Conservation (phyloP, 2,888 invertebrate genomes). For the Mimachlamys varia region DNA sequence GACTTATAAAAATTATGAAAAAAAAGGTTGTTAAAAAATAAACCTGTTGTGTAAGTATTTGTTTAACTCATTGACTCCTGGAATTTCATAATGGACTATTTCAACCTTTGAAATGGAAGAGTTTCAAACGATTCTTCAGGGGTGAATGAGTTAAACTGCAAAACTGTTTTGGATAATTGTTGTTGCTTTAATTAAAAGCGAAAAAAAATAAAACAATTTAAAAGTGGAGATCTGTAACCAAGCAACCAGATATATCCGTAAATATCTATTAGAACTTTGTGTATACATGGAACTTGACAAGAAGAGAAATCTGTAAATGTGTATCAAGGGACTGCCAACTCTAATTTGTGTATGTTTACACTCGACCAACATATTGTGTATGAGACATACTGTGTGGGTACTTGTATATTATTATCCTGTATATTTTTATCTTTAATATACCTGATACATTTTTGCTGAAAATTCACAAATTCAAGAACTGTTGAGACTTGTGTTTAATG, state of each 20-base stretch:
- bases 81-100: no score
- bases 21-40: not conserved
- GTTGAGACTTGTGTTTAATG: not conserved
- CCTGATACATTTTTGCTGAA: not conserved
- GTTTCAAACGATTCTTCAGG: no score
- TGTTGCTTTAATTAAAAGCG: no score
- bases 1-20: no score
- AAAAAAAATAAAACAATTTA: no score
- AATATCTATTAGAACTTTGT: not conserved
- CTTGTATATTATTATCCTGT: not conserved
- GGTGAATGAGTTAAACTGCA: no score
- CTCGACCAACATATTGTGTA: not conserved
- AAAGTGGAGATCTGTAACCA: no score
- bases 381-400: not conserved
- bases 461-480: slow-evolving; percentile 1
- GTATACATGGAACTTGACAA: not conserved
- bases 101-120: no score
- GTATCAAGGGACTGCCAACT: not conserved
- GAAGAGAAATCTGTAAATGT: not conserved
- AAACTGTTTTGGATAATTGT: no score
- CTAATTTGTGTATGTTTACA: not conserved
- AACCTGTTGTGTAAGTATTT: no score
- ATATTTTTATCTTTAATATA: slow-evolving; percentile 11
- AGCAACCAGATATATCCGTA: not conserved
- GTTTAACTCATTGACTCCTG: no score